These are phyloP conservation scores for Rachycentron canadum DNA, from an alignment of 2,797 vertebrate species.

Conservation along the genomic window DNA sequence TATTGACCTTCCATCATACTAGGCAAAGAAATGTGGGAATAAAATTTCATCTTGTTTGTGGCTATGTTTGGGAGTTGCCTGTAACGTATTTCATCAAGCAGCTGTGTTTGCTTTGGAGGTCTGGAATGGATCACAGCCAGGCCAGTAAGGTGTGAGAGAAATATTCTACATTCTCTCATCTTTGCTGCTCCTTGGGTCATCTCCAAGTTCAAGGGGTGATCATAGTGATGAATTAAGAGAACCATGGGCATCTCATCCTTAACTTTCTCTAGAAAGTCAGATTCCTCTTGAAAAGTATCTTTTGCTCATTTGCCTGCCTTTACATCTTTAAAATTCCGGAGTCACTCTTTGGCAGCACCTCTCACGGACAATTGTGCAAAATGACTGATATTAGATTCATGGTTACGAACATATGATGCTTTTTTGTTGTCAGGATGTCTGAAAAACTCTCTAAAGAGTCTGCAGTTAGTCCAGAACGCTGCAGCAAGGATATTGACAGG, in stretches of 20 bases:
- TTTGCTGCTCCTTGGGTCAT: not conserved
- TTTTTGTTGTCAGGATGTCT: too few species aligned
- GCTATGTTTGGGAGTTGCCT: not conserved
- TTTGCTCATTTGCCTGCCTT: not conserved
- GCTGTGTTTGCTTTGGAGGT: conserved; percentile 9
- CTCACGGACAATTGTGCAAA: not conserved
- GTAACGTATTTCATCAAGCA: conserved; percentile 13
- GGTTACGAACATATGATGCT: too few species aligned
- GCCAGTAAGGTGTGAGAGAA: not conserved
- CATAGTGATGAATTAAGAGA: not conserved
- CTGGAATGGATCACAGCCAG: conserved; percentile 8
- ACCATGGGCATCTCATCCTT: not conserved
- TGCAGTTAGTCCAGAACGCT: too few species aligned
- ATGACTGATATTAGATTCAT: not conserved
- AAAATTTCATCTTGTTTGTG: not conserved
- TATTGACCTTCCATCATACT: too few species aligned
- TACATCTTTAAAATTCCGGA: not conserved
- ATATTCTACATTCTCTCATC: not conserved
- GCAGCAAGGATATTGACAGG: too few species aligned
- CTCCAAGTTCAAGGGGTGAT: not conserved
- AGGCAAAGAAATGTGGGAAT: not conserved
- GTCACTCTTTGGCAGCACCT: not conserved
- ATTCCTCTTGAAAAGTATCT: not conserved
- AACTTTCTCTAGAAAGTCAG: not conserved
- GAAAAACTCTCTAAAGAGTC: too few species aligned